A percentile compares a stretch with the other conserved stretches of the same genome.
These are phyloP conservation scores for Galeruca laticollis DNA, from an alignment of 2,888 invertebrate species.

Conservation along the genomic window DNA sequence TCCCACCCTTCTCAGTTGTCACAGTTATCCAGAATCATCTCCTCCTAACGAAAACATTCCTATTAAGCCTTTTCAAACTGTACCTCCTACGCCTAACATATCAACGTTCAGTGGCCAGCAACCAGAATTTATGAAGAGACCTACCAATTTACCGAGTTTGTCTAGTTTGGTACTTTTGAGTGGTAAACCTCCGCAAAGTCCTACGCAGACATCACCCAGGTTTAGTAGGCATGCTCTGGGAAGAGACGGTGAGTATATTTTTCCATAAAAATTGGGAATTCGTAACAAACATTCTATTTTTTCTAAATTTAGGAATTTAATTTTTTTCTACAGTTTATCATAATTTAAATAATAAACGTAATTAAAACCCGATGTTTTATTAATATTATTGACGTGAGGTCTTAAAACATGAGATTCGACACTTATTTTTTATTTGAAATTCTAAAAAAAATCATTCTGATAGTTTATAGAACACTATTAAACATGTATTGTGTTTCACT, in stretches of 20 bases:
- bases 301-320: too few species aligned
- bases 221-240: conserved; percentile 60
- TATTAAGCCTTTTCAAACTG: conserved; percentile 62
- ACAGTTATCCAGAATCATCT: conserved; percentile 68
- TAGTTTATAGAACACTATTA: too few species aligned
- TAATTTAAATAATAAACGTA: too few species aligned
- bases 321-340: too few species aligned
- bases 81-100: conserved; percentile 68
- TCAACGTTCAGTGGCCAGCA: conserved; percentile 32
- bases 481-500: too few species aligned
- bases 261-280: neutral
- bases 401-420: too few species aligned
- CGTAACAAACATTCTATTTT: too few species aligned
- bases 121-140: conserved; percentile 51
- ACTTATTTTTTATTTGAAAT: too few species aligned
- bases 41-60: conserved; percentile 59
- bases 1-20: conserved; percentile 67
- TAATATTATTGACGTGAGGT: too few species aligned
- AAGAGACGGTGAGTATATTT: conserved; percentile 36
- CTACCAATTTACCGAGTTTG: conserved; percentile 53
- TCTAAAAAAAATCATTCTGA: too few species aligned
- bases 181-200: conserved; percentile 75
- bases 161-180: conserved; percentile 61
- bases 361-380: too few species aligned
- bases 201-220: conserved; percentile 72